A percentile compares a stretch with the other conserved stretches of the same genome.
Conservation (phyloP, 2,797 vertebrate genomes). For the Ctenopoma kingsleyae region DNA sequence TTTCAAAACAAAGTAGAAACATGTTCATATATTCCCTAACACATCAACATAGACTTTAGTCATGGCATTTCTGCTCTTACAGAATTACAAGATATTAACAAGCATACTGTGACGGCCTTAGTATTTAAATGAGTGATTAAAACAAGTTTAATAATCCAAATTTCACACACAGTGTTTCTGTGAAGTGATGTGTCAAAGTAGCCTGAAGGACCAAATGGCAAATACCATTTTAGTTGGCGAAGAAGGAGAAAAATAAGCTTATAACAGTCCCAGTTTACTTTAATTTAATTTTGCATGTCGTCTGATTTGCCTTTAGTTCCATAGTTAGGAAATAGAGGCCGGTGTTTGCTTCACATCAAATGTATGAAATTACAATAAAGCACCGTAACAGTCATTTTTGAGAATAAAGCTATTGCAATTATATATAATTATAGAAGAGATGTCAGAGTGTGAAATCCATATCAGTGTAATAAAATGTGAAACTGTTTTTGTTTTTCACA, state of each 20-base stretch:
- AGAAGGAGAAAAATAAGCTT: slow-evolving; percentile 31
- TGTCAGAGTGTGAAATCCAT: slow-evolving; percentile 38
- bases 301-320: slow-evolving; percentile 58
- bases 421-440: slow-evolving; percentile 29
- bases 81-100: slow-evolving; percentile 61
- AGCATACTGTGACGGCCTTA: slow-evolving; percentile 39
- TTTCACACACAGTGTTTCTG: slow-evolving; percentile 69
- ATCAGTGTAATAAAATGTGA: slow-evolving; percentile 30
- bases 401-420: slow-evolving; percentile 18
- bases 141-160: slow-evolving; percentile 65
- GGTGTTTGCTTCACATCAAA: slow-evolving; percentile 41
- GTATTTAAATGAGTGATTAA: slow-evolving; percentile 68
- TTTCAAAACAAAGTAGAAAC: background rate
- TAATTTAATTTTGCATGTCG: slow-evolving; percentile 62
- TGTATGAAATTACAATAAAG: slow-evolving; percentile 44
- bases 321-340: slow-evolving; percentile 30
- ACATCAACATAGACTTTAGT: slow-evolving; percentile 16
- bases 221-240: slow-evolving; percentile 45
- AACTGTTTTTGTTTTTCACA: slow-evolving; percentile 2
- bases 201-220: slow-evolving; percentile 61
- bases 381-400: slow-evolving; percentile 6
- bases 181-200: slow-evolving; percentile 56
- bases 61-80: slow-evolving; percentile 37
- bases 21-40: slow-evolving; percentile 12
- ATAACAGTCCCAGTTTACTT: slow-evolving; percentile 50